phyloP scores from a whole-genome alignment of 2,888 invertebrate genomes.

The Hecatera dysodea region DNA sequence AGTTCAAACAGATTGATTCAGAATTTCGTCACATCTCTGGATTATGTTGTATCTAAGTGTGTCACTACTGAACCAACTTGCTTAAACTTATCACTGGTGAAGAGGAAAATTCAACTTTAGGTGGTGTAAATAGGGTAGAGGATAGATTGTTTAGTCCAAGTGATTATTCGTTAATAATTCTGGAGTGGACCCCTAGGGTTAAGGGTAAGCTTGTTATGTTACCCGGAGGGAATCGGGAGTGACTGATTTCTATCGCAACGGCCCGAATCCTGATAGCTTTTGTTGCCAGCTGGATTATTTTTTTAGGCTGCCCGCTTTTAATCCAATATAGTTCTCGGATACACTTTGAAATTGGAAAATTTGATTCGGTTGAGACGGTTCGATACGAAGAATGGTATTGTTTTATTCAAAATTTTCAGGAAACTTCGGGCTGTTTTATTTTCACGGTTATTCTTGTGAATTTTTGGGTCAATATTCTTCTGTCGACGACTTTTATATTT shows the following conservation, averaged over 20 bases:
- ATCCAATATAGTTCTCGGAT: conserved; percentile 51
- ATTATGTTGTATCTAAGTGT: conserved; percentile 68
- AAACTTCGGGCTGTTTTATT: neutral
- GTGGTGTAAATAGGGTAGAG: conserved; percentile 42
- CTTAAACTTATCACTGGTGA: conserved; percentile 46
- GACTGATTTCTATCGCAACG: conserved; percentile 74
- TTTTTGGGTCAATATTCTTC: neutral
- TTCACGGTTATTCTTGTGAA: neutral
- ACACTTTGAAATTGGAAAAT: conserved; percentile 38
- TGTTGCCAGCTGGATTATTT: conserved; percentile 63
- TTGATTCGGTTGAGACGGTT: conserved; percentile 12
- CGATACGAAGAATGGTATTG: neutral
- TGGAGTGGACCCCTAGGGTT: conserved; percentile 68
- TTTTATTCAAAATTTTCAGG: conserved; percentile 21
- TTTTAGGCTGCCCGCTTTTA: conserved; percentile 56
- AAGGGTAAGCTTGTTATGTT: conserved; percentile 75
- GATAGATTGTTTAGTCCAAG: conserved; percentile 33
- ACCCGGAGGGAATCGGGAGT: conserved; percentile 72
- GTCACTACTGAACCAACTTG: conserved; percentile 69
- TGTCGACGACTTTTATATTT: neutral
- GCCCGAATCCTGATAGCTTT: conserved; percentile 70
- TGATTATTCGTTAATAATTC: conserved; percentile 75
- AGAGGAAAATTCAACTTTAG: conserved; percentile 47
- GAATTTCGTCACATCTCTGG: conserved; percentile 63
- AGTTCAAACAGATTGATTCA: conserved; percentile 63